Evolutionary conservation across 2,888 invertebrate species (phyloP).

Genomic region (Rhagonycha lutea): DNA sequence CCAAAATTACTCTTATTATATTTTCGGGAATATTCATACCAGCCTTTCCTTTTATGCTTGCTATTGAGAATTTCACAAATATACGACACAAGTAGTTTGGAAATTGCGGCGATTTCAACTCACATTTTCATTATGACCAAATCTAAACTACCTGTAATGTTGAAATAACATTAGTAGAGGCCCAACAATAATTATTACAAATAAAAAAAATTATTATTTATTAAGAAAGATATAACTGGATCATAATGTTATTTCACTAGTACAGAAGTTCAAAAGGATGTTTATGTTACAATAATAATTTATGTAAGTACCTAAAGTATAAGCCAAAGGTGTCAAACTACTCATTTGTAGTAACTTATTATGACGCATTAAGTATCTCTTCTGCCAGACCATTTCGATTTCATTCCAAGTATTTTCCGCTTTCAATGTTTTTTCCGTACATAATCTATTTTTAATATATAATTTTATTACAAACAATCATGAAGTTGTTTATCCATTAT

Average conservation of each 20-base stretch:
- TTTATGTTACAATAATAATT: not conserved
- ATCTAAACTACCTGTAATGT: no score
- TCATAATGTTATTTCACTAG: not conserved
- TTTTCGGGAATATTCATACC: no score
- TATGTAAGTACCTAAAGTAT: not conserved
- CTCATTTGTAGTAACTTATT: not conserved
- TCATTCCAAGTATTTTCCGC: not conserved
- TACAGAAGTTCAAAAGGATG: not conserved
- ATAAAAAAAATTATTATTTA: no score
- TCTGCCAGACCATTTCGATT: not conserved
- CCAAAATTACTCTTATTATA: no score
- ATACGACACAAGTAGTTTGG: no score
- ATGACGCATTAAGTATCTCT: not conserved
- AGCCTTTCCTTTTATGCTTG: no score
- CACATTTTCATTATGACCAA: no score
- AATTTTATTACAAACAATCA: not conserved
- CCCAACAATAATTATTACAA: no score
- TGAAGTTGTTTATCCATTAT: not conserved
- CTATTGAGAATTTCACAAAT: no score
- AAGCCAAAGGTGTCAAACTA: not conserved
- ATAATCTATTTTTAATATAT: not conserved
- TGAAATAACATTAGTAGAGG: no score
- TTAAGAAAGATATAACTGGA: not conserved
- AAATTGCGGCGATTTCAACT: no score
- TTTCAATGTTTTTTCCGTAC: not conserved